Base-by-base conservation (phyloP, 1,140 invertebrate species). In the Capitella teleta region DNA sequence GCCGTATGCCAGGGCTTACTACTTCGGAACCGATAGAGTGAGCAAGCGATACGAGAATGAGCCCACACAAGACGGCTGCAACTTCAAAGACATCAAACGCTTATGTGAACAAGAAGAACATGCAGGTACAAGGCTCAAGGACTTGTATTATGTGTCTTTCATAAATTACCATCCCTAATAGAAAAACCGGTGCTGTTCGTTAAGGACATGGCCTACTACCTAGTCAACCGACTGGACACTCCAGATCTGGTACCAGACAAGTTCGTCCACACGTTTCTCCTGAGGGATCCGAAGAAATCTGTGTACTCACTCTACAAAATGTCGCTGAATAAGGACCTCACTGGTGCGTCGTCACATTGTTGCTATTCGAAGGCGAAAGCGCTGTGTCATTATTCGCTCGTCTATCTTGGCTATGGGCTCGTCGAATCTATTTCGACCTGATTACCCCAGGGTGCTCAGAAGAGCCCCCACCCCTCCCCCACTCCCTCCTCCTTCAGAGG, bases 171-270 rank as follows among this genome's bases (percentile, higher is more conserved):
- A 32, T 32, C 8, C 30, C 8, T 32, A 10, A 10, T 32, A 10
- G 8, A n/a, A 32, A 32, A 32, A 32, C 30, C n/a, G n/a, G n/a
- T 48, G 24, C 40, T 56, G 5, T 56, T 56, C 37, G 51, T 54
- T 8, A 56, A 56, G 24, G 55, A 56, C 37, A 56, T 56, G 55
- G 55, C 55, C 18, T 56, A 56, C 30, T 56, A 54, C 47, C 38
- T 56, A 42, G 51, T 47, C 14, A 41, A 49, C 12, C 36, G 43
- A 3, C 24, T 56, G 23, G 44, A 50, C 25, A 28, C 37, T 1
- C n/a, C 36, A n/a, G 36, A 44, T 12, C 51, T 21, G 23, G 19
- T 56, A 6, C 51, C 55, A 3, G 52, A 53, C 0, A 43, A 43
- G 24, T 56, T 34, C 47, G 19, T 40, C 2, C 55, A 56, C 37